Evolutionary conservation across 2,113 vertebrate species (phyloP), one percentile per base, ranked within the genome.

Genomic region (Tragelaphus buxtoni): DNA sequence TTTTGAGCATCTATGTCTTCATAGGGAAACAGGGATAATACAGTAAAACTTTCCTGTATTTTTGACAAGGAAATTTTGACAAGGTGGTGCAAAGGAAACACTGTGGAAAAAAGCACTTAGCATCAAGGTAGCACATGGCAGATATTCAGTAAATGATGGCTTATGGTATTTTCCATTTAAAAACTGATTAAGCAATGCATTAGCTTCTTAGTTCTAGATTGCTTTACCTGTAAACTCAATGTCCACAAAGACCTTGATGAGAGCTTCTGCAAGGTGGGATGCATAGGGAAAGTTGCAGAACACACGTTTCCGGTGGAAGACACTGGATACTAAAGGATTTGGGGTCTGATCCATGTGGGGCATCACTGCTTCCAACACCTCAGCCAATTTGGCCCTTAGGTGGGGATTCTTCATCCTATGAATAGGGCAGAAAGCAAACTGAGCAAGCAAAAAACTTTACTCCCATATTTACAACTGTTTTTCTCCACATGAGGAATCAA

Each of bases 321-420:
- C 98, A 1, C 99, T 99, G 0, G 99, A 99, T 79, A 99, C 99
- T 0, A 98, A 98, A 0, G 99, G 98, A 61, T 98, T 99, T 74
- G 99, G 97, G 49, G 98, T 95, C 8, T 99, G 99, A 86, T 99
- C 99, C 98, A 99, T 97, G 98, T 99, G 99, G 77, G 99, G 99
- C 99, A 99, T 99, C 98, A 99, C 99, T 0, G 99, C 99, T 98
- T 99, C 99, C 90, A 99, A 89, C 47, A 99, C 99, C 90, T 99
- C 99, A 0, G 99, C 99, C 91, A 99, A 98, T 98, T 99, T 99
- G 93, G 99, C 99, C 91, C 99, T 99, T 91, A 99, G 98, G 87
- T 99, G 99, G 90, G 99, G 99, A 84, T 99, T 99, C 97, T 99
- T 99, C 99, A 99, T 99, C 97, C 99, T 99, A 97, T 39, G 74